Evolutionary conservation across 2,888 invertebrate species (phyloP), one percentile per base, ranked within the genome.

Genomic region (Brassicogethes aeneus): DNA sequence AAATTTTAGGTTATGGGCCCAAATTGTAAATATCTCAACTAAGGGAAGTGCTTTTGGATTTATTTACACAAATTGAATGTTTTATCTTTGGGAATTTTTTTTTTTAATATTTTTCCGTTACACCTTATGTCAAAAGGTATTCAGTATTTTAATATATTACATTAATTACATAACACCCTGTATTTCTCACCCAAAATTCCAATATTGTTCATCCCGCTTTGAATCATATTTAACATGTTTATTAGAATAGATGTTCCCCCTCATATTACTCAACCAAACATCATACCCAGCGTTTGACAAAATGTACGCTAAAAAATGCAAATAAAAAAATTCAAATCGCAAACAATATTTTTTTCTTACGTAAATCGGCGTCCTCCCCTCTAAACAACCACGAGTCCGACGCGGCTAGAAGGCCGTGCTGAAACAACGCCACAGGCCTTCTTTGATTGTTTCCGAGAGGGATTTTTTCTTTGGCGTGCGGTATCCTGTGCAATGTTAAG

Each of bases 151-250:
- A 23, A 7, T 23, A 5, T 7, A n/a, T n/a, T n/a, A n/a, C n/a
- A n/a, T n/a, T n/a, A n/a, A n/a, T n/a, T n/a, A n/a, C n/a, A n/a
- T n/a, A n/a, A n/a, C n/a, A n/a, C n/a, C n/a, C n/a, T n/a, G n/a
- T n/a, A n/a, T n/a, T n/a, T n/a, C 57, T 56, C 51, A 77, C 76
- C 71, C 72, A 57, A 74, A 80, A 42, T 71, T 65, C 80, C 80
- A 82, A 59, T 74, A 81, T 13, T 63, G 55, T 10, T 65, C 53
- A 45, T 71, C 65, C 15, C 44, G 50, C 17, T 65, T 60, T 1
- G 71, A 64, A 44, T 65, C 55, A 16, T 70, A 57, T 3, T 55
- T 61, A 16, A 62, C 51, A 53, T 80, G 79, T 29, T 62, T 61
- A 39, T 66, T 65, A 5, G 74, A 72, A 55, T 79, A 79, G 1